Base-by-base conservation (phyloP, 2,888 invertebrate species). In the Autographa pulchrina region DNA sequence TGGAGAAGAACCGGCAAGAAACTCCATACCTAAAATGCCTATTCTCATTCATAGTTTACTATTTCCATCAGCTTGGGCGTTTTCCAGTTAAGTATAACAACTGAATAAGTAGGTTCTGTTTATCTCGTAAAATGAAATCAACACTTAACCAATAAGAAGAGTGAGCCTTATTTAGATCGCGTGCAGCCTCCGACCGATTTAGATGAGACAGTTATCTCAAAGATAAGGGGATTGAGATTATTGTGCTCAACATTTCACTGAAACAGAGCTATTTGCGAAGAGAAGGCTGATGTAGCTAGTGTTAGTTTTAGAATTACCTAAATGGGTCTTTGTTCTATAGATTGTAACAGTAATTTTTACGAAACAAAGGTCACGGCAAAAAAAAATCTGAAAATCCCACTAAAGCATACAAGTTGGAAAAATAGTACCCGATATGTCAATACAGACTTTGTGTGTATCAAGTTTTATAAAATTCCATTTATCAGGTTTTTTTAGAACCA, bases 191-290 rank as follows among this genome's bases (percentile, higher is more conserved):
- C 14, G 25, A 32, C 20, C 72, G 62, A 67, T 72, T 72, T 60
- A 73, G 72, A 72, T 72, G 62, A 63, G 52, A 54, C 32, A 13
- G 62, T 0, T 35, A 54, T 59, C 59, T 48, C 1, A 9, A 4
- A 60, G 72, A 72, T 72, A 67, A 67, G 52, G 8, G 59, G 59
- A 67, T 54, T 58, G 31, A 72, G 41, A 48, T 14, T 59, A 32
- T 32, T 66, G 32, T 66, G 58, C 16, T 38, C 32, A n/a, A 66
- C 62, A 59, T 62, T 38, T 70, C 16, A 20, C 14, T 18, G 16
- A 35, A n/a, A 56, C 14, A 38, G 60, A 0, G n/a, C 54, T 20
- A 18, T 56, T 9, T 20, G 54, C n/a, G 54, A 56, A 56, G 2
- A 13, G 18, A n/a, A 52, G n/a, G 43, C 16, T 43, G 43, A 16